A percentile compares a stretch with the other conserved stretches of the same genome.
phyloP scores from a whole-genome alignment of 2,888 invertebrate species.

The Pycnomerus fuliginosus region DNA sequence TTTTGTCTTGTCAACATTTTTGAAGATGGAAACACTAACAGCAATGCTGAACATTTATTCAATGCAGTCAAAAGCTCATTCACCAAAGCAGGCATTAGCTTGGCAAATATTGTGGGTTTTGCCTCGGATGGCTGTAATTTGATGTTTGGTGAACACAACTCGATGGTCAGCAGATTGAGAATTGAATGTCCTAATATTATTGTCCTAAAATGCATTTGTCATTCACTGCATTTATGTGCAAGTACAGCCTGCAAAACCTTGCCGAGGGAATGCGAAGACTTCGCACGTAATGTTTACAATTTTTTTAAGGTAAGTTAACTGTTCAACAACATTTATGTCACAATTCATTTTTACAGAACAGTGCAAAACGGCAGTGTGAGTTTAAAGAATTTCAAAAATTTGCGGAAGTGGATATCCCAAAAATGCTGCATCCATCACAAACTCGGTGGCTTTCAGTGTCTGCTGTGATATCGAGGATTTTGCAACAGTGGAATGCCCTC shows the following conservation, averaged over 20 bases:
- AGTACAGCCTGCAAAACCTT: slow-evolving; percentile 40
- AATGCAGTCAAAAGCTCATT: slow-evolving; percentile 13
- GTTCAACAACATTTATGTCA: not conserved
- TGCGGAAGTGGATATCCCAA: not conserved
- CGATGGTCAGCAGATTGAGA: slow-evolving; percentile 37
- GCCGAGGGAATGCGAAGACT: slow-evolving; percentile 39
- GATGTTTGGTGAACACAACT: slow-evolving; percentile 41
- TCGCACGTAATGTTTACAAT: slow-evolving; percentile 36
- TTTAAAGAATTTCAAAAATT: slow-evolving; percentile 3
- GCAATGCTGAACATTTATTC: slow-evolving; percentile 2
- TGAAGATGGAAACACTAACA: not conserved
- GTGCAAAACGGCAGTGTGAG: not conserved
- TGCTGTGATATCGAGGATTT: not conserved
- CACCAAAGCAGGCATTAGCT: slow-evolving; percentile 28
- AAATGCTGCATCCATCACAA: slow-evolving; percentile 3
- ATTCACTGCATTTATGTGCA: slow-evolving; percentile 41
- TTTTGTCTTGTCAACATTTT: not conserved
- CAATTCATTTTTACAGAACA: not conserved
- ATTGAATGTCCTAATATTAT: slow-evolving; percentile 35
- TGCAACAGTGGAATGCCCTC: slow-evolving; percentile 2
- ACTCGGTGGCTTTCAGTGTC: slow-evolving; percentile 3
- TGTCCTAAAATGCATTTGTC: slow-evolving; percentile 42
- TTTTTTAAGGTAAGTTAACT: slow-evolving; percentile 35
- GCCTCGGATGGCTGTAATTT: slow-evolving; percentile 42
- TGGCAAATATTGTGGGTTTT: slow-evolving; percentile 44